phyloP scores from a whole-genome alignment of 2,113 vertebrate species.

The Plotosus lineatus region DNA sequence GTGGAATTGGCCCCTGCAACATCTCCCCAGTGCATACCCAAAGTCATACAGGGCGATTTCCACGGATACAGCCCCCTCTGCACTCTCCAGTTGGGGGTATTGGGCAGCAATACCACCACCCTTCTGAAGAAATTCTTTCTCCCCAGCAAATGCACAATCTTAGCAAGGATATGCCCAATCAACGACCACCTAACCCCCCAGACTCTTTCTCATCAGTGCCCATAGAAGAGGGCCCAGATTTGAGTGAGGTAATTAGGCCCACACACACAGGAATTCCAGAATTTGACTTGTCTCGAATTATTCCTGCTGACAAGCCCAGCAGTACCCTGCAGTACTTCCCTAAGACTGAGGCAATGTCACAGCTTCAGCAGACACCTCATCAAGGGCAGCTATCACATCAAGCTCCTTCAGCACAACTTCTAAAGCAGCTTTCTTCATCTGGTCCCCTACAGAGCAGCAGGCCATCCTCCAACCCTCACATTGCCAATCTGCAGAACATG shows the following conservation, averaged over 20 bases:
- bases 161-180: slow-evolving; percentile 78
- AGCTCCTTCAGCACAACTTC: slow-evolving; percentile 67
- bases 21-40: slow-evolving; percentile 84
- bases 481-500: slow-evolving; percentile 97
- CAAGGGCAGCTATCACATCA: slow-evolving; percentile 66
- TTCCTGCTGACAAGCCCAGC: slow-evolving; percentile 96
- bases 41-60: slow-evolving; percentile 74
- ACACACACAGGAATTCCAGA: slow-evolving; percentile 91
- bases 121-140: slow-evolving; percentile 81
- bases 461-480: slow-evolving; percentile 88
- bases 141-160: slow-evolving; percentile 83
- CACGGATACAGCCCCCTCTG: slow-evolving; percentile 79
- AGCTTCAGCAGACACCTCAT: slow-evolving; percentile 65
- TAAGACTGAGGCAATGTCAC: slow-evolving; percentile 78
- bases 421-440: slow-evolving; percentile 72
- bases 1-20: slow-evolving; percentile 78
- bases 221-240: slow-evolving; percentile 85
- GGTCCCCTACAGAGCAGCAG: slow-evolving; percentile 59
- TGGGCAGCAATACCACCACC: slow-evolving; percentile 75
- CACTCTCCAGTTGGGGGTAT: slow-evolving; percentile 68
- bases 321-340: slow-evolving; percentile 99
- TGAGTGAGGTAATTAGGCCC: slow-evolving; percentile 94
- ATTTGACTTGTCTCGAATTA: slow-evolving; percentile 96
- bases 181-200: slow-evolving; percentile 66
- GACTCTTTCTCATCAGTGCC: slow-evolving; percentile 75